Evolutionary conservation across 2,888 invertebrate species (phyloP), one percentile per base, ranked within the genome.

Genomic region (Gastracanthus pulcherrimus): DNA sequence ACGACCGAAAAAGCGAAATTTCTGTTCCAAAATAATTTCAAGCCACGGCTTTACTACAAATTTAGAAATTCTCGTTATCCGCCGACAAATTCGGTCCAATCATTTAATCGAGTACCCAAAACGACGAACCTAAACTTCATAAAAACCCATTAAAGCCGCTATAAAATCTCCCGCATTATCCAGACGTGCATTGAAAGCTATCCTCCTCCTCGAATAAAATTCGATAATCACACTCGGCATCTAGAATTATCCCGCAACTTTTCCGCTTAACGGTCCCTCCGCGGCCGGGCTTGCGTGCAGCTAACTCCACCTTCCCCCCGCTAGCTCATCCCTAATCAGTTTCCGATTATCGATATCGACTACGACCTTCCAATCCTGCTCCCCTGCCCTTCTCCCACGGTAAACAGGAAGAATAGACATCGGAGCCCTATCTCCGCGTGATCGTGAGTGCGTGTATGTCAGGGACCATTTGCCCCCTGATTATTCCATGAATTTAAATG

Each of bases 401-500:
- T 60, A 76, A 76, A 76, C 69, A 76, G 55, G 16, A 29, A 11
- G 71, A 72, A 51, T 36, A 62, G 31, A 62, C 9, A 55, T 3
- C 45, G 45, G 38, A 31, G 19, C 36, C 34, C 19, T 34, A 36
- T 29, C 60, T 31, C 26, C 29, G 26, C 11, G 26, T 19, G 23
- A 55, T n/a, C 34, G 19, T 58, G 77, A 41, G 11, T 19, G 64
- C n/a, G 31, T n/a, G 45, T 34, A 67, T 31, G 79, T 72, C 72
- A 79, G 71, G 71, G 70, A 55, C 80, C 75, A 58, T 71, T 81
- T 60, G 58, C 41, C 31, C n/a, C 75, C 80, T 85, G 85, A 89
- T 90, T 90, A 90, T 90, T 90, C 89, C 90, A 90, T 90, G 90
- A 90, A 90, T 90, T 90, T 90, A 87, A 90, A 89, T 89, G 88